Base-by-base conservation (phyloP, 2,888 invertebrate genomes). In the Watsonalla cultraria region DNA sequence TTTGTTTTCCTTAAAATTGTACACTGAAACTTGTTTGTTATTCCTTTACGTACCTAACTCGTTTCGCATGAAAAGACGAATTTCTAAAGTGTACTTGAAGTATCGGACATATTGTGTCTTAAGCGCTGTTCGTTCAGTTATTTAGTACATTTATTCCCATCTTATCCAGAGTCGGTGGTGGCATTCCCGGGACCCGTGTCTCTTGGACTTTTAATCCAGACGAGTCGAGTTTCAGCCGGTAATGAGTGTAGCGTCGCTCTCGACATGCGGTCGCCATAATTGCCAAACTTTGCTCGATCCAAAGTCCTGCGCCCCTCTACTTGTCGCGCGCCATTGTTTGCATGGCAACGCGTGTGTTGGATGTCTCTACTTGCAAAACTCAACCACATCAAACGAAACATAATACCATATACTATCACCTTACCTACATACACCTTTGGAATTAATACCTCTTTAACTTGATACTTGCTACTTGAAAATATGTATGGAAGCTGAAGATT, bases 231-330 rank as follows among this genome's bases (percentile, higher is more conserved):
- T 89, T 82, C 76, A 80, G 81, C 75, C 76, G 76, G 86, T 89
- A 89, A 89, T 89, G 86, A 89, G 88, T 84, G 86, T 86, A 83
- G 86, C 87, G 82, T 79, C 83, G 86, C 86, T 86, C 83, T 82
- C 82, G 88, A 89, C 90, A 87, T 89, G 90, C 86, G 90, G 90
- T 88, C 86, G 84, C 83, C 87, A 80, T 90, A 90, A 90, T 90
- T 90, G 88, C 88, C 89, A 89, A 90, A 90, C 88, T 90, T 90
- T 82, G 82, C 73, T 75, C 74, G 78, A 78, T 72, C 78, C 80
- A 76, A 70, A 76, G 76, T 73, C 72, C 80, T 78, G 74, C 77
- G 61, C 72, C 77, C 74, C 80, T 64, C 74, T 76, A 76, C 82
- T 84, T 84, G 86, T 85, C 86, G 82, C 80, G 76, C 79, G 80